Conservation (phyloP, 2,113 vertebrate genomes). For the Etheostoma spectabile region DNA sequence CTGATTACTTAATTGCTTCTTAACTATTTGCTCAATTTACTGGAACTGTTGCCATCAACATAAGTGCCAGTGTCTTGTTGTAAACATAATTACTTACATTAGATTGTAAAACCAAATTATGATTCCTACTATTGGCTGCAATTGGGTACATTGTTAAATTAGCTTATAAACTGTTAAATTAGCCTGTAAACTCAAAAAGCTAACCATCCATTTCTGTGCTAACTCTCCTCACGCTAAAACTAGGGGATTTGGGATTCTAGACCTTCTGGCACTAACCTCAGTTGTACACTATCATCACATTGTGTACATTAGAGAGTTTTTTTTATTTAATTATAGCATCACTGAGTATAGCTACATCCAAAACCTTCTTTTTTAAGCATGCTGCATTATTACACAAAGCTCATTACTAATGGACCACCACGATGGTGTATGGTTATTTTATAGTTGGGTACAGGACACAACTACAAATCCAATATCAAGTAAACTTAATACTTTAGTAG, state of each 20-base stretch:
- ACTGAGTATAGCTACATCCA: not conserved
- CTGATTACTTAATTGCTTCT: not conserved
- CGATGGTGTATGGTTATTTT: not conserved
- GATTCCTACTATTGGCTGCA: not conserved
- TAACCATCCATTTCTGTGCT: not conserved
- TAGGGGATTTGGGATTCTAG: not conserved
- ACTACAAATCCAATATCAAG: too few relatives aligned
- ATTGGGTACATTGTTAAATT: not conserved
- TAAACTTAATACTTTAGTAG: too few relatives aligned
- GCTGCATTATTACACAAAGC: not conserved
- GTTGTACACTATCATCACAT: not conserved
- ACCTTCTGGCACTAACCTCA: not conserved
- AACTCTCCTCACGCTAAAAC: not conserved
- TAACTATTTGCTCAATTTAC: not conserved
- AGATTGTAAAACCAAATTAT: not conserved
- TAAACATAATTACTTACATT: not conserved
- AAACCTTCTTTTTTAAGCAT: not conserved
- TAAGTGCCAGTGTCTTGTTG: not conserved
- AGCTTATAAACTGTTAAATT: not conserved
- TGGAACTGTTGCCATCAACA: not conserved
- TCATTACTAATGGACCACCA: not conserved
- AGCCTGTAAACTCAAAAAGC: too few relatives aligned
- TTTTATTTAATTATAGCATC: not conserved
- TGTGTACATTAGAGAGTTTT: too few relatives aligned
- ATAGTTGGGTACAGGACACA: not conserved